A percentile compares a stretch with the other conserved stretches of the same genome.
phyloP scores from a whole-genome alignment of 1,140 invertebrate species.

The Orius insidiosus region DNA sequence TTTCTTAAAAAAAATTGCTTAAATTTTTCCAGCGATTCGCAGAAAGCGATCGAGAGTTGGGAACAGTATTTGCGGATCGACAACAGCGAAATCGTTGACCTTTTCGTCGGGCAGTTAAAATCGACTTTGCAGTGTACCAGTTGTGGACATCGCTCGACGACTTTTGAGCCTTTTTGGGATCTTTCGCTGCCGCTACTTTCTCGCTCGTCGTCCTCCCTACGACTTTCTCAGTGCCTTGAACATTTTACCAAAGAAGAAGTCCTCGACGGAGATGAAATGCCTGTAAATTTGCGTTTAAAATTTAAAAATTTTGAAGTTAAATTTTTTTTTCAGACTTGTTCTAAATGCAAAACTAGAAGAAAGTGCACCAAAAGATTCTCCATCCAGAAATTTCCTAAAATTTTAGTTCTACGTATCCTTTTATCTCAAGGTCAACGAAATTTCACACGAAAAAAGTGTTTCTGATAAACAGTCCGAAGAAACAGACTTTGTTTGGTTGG shows the following conservation, averaged over 20 bases:
- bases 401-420: constrained; percentile 54
- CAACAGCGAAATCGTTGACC: constrained; percentile 76
- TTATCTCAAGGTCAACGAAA: no score
- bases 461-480: no score
- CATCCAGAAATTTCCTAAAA: constrained; percentile 85
- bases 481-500: no score
- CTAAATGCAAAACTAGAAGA: constrained; percentile 72
- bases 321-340: constrained; percentile 48
- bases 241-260: constrained; percentile 83
- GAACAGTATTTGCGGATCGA: constrained; percentile 70
- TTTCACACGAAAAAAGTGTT: no score
- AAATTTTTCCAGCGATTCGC: constrained; percentile 33
- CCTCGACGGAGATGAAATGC: constrained; percentile 84
- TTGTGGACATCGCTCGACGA: constrained; percentile 79
- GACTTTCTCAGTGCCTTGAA: constrained; percentile 69
- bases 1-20: no score
- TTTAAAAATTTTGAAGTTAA: no score
- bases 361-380: constrained; percentile 87
- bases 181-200: constrained; percentile 61
- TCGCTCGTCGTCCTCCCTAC: constrained; percentile 38
- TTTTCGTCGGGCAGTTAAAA: constrained; percentile 95
- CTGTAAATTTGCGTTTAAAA: constrained; percentile 24
- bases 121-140: constrained; percentile 78
- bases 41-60: constrained; percentile 79
- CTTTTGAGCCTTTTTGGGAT: constrained; percentile 48